Percentiles rank a stretch among this genome's conserved stretches.
Conservation (phyloP, 2,113 vertebrate species). For the Phodopus roborovskii region DNA sequence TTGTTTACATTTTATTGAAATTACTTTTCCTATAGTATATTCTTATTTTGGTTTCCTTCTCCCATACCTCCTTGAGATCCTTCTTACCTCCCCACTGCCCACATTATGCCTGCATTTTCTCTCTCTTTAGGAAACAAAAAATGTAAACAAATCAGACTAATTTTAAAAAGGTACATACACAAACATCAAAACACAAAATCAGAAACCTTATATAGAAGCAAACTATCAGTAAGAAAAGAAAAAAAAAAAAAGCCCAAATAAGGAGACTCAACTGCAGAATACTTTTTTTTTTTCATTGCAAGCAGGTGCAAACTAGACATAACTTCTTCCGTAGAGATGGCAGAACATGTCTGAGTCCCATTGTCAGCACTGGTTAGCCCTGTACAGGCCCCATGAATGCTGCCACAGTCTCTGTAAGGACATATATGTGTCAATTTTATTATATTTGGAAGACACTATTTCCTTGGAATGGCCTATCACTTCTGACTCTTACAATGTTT, state of each 20-base stretch:
- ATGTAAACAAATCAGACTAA: neutral
- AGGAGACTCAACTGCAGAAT: neutral
- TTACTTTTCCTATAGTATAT: neutral
- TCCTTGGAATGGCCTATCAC: neutral
- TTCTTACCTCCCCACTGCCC: neutral
- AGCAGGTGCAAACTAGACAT: neutral
- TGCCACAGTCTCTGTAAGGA: neutral
- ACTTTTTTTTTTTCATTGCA: neutral
- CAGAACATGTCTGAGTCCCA: neutral
- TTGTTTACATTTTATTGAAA: neutral
- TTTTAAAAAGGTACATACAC: neutral
- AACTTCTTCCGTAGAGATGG: neutral
- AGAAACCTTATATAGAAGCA: neutral
- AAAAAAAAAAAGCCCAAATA: neutral
- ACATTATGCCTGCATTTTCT: neutral
- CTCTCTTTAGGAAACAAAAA: neutral
- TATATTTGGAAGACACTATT: neutral
- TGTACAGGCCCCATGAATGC: neutral
- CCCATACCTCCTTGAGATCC: neutral
- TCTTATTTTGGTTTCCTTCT: neutral
- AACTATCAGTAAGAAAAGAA: neutral
- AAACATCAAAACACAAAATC: neutral
- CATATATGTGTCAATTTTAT: neutral
- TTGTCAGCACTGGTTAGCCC: neutral
- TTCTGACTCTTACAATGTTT: neutral